Evolutionary conservation across 1,140 invertebrate species (phyloP).

Genomic region (Grapholita molesta): DNA sequence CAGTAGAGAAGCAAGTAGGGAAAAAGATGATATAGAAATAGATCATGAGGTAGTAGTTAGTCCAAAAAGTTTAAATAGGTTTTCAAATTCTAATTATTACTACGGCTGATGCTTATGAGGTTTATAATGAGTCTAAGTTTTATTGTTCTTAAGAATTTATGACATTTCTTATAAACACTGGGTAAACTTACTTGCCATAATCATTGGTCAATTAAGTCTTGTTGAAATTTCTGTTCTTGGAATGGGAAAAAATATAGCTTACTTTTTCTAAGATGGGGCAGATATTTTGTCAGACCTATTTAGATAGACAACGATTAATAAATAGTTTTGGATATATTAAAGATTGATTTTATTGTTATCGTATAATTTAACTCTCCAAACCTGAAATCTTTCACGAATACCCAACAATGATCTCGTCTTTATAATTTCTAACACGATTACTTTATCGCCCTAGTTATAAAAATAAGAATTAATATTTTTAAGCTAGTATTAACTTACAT

Average conservation of each 20-base stretch:
- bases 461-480: neutral
- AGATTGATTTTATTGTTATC: neutral
- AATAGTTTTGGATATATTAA: neutral
- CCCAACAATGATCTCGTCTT: no score
- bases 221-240: no score
- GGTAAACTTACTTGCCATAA: no score
- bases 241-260: no score
- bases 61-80: conserved; percentile 68
- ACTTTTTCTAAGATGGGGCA: no score
- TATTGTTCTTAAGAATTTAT: conserved; percentile 68
- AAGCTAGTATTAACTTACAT: neutral
- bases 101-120: conserved; percentile 63
- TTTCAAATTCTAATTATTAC: conserved; percentile 67
- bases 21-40: conserved; percentile 45
- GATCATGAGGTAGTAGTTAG: conserved; percentile 48
- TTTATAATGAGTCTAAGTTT: conserved; percentile 52
- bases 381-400: no score
- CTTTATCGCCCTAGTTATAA: neutral
- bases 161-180: no score
- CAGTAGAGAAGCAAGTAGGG: conserved; percentile 40
- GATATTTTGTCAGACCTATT: neutral
- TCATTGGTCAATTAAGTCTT: no score
- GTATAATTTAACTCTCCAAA: no score
- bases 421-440: neutral
- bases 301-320: neutral